A percentile compares a stretch with the other conserved stretches of the same genome.
phyloP scores from a whole-genome alignment of 2,797 vertebrate species.

The Anguilla megastoma region DNA sequence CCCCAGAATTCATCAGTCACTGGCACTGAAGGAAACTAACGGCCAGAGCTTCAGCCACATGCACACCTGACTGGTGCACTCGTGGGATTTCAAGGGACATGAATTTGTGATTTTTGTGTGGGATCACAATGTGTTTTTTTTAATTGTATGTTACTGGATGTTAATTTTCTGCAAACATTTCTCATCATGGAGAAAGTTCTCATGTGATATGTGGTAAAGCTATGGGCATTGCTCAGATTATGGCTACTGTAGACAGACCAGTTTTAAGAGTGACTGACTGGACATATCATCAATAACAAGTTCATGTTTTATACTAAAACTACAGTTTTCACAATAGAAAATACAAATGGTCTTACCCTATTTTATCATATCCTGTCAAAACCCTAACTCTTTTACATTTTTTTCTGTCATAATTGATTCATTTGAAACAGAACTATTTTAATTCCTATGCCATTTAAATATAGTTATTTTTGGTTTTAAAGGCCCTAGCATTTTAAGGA shows the following conservation, averaged over 20 bases:
- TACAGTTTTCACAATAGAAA: not conserved
- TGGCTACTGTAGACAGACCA: slow-evolving; percentile 12
- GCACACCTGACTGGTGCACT: slow-evolving; percentile 1
- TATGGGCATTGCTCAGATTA: slow-evolving; percentile 9
- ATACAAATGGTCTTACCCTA: not conserved
- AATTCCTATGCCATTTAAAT: not conserved
- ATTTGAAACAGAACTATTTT: not conserved
- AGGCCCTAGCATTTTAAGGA: not conserved
- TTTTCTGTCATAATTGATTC: not conserved
- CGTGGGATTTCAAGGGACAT: slow-evolving; percentile 54
- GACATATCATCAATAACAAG: not conserved
- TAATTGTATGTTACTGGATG: not conserved
- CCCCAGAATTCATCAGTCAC: not conserved
- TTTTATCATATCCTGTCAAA: not conserved
- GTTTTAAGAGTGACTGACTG: not conserved
- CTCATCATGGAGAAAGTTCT: slow-evolving; percentile 6
- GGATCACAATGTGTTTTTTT: not conserved
- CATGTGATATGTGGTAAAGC: not conserved
- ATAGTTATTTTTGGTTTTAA: not conserved
- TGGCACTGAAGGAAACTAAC: not conserved
- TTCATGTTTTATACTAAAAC: not conserved
- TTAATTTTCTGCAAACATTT: slow-evolving; percentile 29
- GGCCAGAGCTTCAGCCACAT: not conserved
- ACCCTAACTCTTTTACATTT: not conserved
- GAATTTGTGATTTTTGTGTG: slow-evolving; percentile 25